Conservation (phyloP, 1,140 invertebrate species). For the Monomorium pharaonis region DNA sequence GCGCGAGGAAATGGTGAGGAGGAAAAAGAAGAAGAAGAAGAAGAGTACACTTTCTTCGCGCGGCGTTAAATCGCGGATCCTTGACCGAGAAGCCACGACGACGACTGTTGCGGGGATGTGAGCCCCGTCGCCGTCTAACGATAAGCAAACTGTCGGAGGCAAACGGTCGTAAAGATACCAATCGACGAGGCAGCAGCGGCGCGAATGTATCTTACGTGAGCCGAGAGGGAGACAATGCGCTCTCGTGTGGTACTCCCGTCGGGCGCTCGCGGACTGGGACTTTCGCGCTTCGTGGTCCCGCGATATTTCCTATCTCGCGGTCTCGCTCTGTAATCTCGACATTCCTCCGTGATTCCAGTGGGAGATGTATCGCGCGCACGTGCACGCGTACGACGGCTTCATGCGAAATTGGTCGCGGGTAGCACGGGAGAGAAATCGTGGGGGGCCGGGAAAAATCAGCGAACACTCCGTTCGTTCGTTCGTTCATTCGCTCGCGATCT, state of each 20-base stretch:
- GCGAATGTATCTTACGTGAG: not conserved
- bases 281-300: not conserved
- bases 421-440: not conserved
- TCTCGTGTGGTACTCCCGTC: not conserved
- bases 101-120: not conserved
- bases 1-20: too few relatives aligned
- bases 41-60: constrained; percentile 18
- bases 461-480: not conserved
- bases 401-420: not conserved
- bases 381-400: not conserved
- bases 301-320: not conserved
- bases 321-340: not conserved
- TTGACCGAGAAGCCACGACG: constrained; percentile 48
- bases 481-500: not conserved
- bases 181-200: constrained; percentile 52
- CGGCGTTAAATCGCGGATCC: constrained; percentile 48
- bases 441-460: not conserved
- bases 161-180: constrained; percentile 51
- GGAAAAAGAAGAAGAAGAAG: not conserved
- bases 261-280: not conserved
- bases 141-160: constrained; percentile 30
- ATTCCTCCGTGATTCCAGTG: not conserved
- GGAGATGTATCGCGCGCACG: not conserved
- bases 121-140: constrained; percentile 3
- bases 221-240: not conserved